A percentile compares a stretch with the other conserved stretches of the same genome.
phyloP scores from a whole-genome alignment of 2,888 invertebrate genomes.

The Lepeophtheirus nordmannii region DNA sequence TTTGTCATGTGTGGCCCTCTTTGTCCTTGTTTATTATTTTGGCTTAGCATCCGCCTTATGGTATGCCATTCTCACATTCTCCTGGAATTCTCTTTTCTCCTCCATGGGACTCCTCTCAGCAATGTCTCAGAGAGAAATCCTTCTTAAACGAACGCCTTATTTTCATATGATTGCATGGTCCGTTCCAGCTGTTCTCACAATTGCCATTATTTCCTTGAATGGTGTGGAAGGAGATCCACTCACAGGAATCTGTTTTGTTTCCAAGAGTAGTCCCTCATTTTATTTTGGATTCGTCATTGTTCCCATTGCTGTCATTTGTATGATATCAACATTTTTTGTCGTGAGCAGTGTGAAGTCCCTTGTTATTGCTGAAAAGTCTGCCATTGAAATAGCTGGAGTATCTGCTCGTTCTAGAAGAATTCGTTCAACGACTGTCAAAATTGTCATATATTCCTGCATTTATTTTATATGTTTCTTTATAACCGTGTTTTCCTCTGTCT shows the following conservation, averaged over 20 bases:
- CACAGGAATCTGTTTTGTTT: neutral
- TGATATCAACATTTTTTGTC: neutral
- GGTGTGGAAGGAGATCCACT: neutral
- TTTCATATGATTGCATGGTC: neutral
- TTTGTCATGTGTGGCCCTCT: neutral
- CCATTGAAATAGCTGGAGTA: neutral
- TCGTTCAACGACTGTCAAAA: neutral
- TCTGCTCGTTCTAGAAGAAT: neutral
- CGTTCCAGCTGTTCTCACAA: neutral
- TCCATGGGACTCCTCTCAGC: constrained; percentile 6
- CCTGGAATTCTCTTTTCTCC: neutral
- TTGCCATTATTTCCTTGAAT: neutral
- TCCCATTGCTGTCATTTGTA: neutral
- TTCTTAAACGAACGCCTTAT: neutral
- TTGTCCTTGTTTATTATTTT: neutral
- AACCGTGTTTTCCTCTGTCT: neutral
- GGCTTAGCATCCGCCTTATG: neutral
- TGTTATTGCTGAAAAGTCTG: neutral
- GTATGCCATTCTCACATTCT: neutral
- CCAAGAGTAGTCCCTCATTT: neutral
- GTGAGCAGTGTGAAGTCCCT: neutral
- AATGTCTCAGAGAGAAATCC: neutral
- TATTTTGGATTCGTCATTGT: neutral
- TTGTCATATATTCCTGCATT: neutral
- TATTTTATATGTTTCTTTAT: neutral